These are phyloP conservation scores for Lasioglossum calceatum DNA, from an alignment of 2,888 invertebrate species.

Conservation along the genomic window DNA sequence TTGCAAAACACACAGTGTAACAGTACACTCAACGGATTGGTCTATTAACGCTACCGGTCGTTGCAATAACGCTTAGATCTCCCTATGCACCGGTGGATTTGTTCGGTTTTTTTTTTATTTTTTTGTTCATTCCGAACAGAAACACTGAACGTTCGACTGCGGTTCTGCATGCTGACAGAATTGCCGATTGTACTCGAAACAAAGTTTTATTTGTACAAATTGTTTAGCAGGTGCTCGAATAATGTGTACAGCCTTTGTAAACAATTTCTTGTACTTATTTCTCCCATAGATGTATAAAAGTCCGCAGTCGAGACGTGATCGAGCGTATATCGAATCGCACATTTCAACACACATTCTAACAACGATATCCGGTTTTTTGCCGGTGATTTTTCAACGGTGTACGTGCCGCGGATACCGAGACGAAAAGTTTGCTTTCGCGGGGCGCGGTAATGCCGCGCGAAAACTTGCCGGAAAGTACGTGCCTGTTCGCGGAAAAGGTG, in stretches of 20 bases:
- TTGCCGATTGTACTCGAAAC: no score
- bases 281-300: background rate
- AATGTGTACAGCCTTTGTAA: no score
- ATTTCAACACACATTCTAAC: background rate
- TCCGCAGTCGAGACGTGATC: background rate
- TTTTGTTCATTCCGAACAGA: background rate
- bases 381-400: constrained; percentile 9
- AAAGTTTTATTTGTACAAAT: no score
- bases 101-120: background rate
- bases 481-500: constrained; percentile 42
- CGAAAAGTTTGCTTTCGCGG: constrained; percentile 48
- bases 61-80: constrained; percentile 83
- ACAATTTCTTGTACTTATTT: no score
- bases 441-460: constrained; percentile 30
- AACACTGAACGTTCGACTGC: background rate
- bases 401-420: constrained; percentile 43
- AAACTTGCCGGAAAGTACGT: constrained; percentile 56
- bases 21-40: constrained; percentile 40
- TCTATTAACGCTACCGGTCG: constrained; percentile 82
- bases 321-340: background rate
- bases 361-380: background rate
- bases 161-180: no score
- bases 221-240: no score
- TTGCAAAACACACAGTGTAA: background rate
- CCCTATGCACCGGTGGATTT: constrained; percentile 75